Evolutionary conservation across 2,113 vertebrate species (phyloP).

Genomic region (Axis porcinus): DNA sequence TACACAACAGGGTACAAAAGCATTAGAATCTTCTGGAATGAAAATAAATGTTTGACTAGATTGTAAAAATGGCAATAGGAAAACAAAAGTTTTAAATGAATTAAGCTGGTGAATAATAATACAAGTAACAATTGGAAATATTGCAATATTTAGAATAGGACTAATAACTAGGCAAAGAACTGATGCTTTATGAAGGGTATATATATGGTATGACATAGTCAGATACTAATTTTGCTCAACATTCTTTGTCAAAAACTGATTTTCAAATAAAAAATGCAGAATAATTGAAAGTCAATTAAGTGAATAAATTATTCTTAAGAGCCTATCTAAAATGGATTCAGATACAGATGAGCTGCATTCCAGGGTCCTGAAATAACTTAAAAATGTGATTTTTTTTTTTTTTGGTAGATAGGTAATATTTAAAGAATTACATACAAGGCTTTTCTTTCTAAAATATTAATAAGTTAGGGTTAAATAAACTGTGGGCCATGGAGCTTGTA

Average conservation of each 20-base stretch:
- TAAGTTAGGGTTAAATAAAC: neutral
- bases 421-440: neutral
- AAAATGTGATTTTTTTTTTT: neutral
- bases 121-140: neutral
- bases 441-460: neutral
- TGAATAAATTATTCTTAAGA: slow-evolving; percentile 3
- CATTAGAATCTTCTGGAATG: neutral
- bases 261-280: neutral
- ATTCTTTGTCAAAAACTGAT: slow-evolving; percentile 14
- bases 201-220: neutral
- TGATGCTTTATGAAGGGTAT: neutral
- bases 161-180: neutral
- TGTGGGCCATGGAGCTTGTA: neutral
- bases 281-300: slow-evolving; percentile 13
- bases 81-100: neutral
- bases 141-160: neutral
- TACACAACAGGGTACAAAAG: neutral
- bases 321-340: neutral
- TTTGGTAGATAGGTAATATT: neutral
- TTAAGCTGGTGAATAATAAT: neutral
- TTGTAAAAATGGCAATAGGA: neutral
- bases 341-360: neutral
- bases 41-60: neutral
- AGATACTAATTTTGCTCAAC: neutral
- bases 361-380: neutral